phyloP scores from a whole-genome alignment of 1,140 invertebrate genomes.

The Dendroctonus ponderosae region DNA sequence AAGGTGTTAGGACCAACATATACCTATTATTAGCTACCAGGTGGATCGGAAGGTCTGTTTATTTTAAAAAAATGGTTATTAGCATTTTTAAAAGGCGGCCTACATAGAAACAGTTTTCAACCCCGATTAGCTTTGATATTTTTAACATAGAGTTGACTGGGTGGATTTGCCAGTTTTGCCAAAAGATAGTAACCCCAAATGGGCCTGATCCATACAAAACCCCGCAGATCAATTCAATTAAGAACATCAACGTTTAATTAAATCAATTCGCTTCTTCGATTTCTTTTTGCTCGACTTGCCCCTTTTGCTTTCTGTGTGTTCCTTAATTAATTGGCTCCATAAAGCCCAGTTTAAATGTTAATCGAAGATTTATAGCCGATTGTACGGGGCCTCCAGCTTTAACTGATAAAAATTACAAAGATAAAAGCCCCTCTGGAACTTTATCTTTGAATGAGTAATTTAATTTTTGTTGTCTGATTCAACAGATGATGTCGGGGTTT shows the following conservation, averaged over 20 bases:
- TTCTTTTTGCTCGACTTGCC: conserved; percentile 17
- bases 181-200: neutral
- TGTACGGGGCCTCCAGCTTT: conserved; percentile 18
- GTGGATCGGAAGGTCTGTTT: conserved; percentile 22
- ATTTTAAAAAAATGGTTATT: conserved; percentile 27
- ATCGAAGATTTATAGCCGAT: conserved; percentile 36
- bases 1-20: conserved; percentile 32
- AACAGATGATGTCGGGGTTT: conserved; percentile 3
- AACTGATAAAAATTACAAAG: conserved; percentile 33
- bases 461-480: conserved; percentile 5
- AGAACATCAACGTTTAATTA: conserved; percentile 29
- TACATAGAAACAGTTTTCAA: too few species aligned
- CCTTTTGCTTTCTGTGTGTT: conserved; percentile 34
- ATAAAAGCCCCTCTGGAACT: conserved; percentile 15
- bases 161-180: too few species aligned
- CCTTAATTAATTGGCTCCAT: conserved; percentile 39
- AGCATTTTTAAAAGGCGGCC: conserved; percentile 17
- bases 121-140: neutral
- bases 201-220: neutral
- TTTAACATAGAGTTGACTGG: neutral
- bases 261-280: conserved; percentile 26
- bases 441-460: conserved; percentile 22
- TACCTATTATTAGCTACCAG: conserved; percentile 30
- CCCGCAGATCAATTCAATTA: conserved; percentile 25
- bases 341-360: conserved; percentile 36